phyloP scores from a whole-genome alignment of 2,888 invertebrate genomes.

The Nezara viridula region DNA sequence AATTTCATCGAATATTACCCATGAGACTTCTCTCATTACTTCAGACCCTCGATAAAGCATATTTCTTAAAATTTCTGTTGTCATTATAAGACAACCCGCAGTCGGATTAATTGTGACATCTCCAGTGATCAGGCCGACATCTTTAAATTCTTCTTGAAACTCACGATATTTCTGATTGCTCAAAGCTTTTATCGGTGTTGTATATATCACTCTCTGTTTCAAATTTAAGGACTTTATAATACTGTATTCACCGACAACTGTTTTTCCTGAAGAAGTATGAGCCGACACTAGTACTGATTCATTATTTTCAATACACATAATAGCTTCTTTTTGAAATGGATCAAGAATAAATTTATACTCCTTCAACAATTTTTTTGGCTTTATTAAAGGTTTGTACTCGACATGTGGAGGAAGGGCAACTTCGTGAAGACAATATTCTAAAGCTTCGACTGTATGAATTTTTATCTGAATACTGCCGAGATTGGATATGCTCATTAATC shows the following conservation, averaged over 20 bases:
- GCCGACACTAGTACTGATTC: constrained; percentile 99
- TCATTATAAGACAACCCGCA: constrained; percentile 99
- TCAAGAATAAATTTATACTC: constrained; percentile 95
- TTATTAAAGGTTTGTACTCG: constrained; percentile 78
- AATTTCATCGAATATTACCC: constrained; percentile 99
- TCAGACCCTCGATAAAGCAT: constrained; percentile 99
- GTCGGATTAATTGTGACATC: constrained; percentile 99
- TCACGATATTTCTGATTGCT: constrained; percentile 99
- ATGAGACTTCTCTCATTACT: constrained; percentile 98
- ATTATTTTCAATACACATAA: constrained; percentile 96
- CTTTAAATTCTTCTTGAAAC: constrained; percentile 96
- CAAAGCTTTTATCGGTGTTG: constrained; percentile 98
- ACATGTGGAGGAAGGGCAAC: constrained; percentile 93
- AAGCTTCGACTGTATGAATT: constrained; percentile 83
- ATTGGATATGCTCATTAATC: constrained; percentile 42
- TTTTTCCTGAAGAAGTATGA: constrained; percentile 99
- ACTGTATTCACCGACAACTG: constrained; percentile 98
- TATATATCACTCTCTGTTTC: constrained; percentile 98
- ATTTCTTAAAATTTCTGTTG: constrained; percentile 99
- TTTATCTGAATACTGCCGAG: constrained; percentile 62
- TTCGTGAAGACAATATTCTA: constrained; percentile 96
- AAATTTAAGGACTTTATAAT: constrained; percentile 94
- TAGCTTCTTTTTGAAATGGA: constrained; percentile 98
- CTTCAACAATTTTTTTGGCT: constrained; percentile 81
- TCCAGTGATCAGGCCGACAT: constrained; percentile 98